Conservation (phyloP, 2,888 invertebrate genomes). For the Smittia aterrima region DNA sequence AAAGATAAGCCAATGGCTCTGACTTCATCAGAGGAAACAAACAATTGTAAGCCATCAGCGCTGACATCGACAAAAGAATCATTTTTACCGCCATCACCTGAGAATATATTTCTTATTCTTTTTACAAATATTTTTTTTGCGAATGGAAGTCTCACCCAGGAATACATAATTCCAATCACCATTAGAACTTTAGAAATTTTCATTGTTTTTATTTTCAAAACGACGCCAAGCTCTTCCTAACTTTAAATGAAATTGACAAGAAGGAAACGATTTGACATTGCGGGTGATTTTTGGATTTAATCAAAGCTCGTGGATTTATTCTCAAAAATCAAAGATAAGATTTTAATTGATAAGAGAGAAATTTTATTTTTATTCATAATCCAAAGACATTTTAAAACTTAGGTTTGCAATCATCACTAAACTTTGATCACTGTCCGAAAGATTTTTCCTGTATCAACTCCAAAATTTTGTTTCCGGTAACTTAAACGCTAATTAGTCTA, state of each 20-base stretch:
- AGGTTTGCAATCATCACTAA: too few relatives aligned
- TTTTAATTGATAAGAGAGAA: too few relatives aligned
- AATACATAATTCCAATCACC: background rate
- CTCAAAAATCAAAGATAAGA: too few relatives aligned
- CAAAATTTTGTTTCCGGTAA: background rate
- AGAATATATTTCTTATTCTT: background rate
- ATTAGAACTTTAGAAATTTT: background rate
- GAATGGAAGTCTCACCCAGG: background rate
- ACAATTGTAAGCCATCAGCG: background rate
- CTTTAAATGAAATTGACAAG: too few relatives aligned
- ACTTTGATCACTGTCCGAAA: too few relatives aligned
- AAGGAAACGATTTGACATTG: too few relatives aligned
- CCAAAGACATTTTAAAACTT: too few relatives aligned
- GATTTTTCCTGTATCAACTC: background rate
- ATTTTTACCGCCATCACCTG: background rate
- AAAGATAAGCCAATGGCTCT: background rate
- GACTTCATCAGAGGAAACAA: background rate
- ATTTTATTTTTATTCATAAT: too few relatives aligned
- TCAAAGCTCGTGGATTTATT: too few relatives aligned
- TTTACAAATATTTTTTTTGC: background rate
- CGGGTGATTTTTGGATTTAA: too few relatives aligned
- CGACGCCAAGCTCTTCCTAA: too few relatives aligned
- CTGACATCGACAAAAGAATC: background rate
- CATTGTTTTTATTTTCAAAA: background rate
- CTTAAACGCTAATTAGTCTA: background rate